Base-by-base conservation (phyloP, 2,113 vertebrate species). In the Penelope pileata region DNA sequence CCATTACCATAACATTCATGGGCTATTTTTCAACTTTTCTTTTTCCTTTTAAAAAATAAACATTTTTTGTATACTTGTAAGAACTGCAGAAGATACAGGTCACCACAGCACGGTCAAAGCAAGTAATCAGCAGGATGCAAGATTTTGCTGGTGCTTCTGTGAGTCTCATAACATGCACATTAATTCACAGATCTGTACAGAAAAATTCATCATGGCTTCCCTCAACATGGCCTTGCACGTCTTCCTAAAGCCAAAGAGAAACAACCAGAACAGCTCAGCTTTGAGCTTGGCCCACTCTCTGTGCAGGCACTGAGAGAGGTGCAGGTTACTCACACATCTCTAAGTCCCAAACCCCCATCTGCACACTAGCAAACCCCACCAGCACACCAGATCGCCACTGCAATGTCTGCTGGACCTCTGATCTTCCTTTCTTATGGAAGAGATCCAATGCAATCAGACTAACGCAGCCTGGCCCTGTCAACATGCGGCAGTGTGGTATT, bases 381-480 rank as follows among this genome's bases (percentile, higher is more conserved):
- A 56, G 34, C 2, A 10, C 23, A 10, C 12, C 43, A 7, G 53
- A 45, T 18, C 40, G 38, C 36, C 75, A 32, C 15, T 2, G 2
- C 45, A 45, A 5, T 0, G 2, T 29, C 47, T 83, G 51, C 34
- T 1, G 0, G 43, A 45, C 27, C 30, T 32, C 34, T 30, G 13
- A 3, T 48, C 22, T 29, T 76, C 60, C 58, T 42, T 43, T 59
- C 34, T 7, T 15, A 19, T 23, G 47, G 45, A 14, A 84, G 40
- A 38, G n/a, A 51, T 16, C 18, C 0, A 0, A n/a, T 6, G 11
- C 17, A 63, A 11, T 22, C 2, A 47, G 64, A 34, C 12, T 10
- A 1, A 23, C n/a, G 17, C 9, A 36, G 34, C 51, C n/a, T 26
- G 12, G 22, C 70, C 18, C n/a, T 0, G 0, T 23, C 10, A 18